Conservation (phyloP, 2,113 vertebrate genomes). For the Neogale vison region DNA sequence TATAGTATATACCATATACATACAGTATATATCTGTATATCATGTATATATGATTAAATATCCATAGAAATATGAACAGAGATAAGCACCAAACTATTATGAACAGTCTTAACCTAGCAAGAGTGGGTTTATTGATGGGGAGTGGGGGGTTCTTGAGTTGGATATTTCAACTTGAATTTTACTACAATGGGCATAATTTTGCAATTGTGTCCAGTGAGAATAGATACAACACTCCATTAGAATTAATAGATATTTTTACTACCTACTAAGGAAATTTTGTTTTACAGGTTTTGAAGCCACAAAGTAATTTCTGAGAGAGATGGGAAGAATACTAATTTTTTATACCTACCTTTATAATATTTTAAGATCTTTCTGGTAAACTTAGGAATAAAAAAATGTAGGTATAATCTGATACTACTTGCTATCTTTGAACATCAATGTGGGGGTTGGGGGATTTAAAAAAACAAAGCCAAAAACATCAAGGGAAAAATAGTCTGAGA, state of each 20-base stretch:
- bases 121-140: background rate
- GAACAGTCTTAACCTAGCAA: background rate
- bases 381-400: constrained; percentile 53
- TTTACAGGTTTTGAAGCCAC: background rate
- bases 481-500: background rate
- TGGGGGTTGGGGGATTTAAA: background rate
- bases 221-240: background rate
- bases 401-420: background rate
- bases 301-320: background rate
- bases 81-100: background rate
- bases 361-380: background rate
- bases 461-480: background rate
- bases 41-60: background rate
- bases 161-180: constrained; percentile 12
- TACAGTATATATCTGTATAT: background rate
- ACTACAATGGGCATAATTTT: background rate
- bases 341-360: background rate
- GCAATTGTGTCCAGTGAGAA: background rate
- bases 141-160: background rate
- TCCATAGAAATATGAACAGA: background rate
- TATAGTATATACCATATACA: background rate
- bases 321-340: background rate
- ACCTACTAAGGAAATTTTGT: background rate
- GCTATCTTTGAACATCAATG: background rate
- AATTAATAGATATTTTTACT: background rate